Percentiles rank a stretch among this genome's conserved stretches.
These are phyloP conservation scores for Philotrypesis tridentata DNA, from an alignment of 1,140 invertebrate species.

Conservation along the genomic window DNA sequence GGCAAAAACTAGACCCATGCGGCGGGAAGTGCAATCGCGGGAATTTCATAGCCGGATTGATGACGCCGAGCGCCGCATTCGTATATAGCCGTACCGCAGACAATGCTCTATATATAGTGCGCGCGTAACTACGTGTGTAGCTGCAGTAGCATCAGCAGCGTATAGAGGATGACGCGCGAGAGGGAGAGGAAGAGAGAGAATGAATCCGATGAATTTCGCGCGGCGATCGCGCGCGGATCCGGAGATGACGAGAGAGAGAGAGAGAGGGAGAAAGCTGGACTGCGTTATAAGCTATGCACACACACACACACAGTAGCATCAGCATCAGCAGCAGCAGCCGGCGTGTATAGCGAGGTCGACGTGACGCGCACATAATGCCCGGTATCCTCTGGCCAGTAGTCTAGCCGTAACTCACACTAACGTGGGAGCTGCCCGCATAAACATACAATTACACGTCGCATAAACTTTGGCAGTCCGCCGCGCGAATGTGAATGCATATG, in stretches of 20 bases:
- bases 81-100: neutral
- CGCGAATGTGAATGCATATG: neutral
- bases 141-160: neutral
- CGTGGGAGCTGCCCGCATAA: neutral
- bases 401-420: neutral
- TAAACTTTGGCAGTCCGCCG: neutral
- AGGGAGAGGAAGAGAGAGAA: neutral
- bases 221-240: neutral
- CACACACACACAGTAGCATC: no score
- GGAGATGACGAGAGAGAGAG: slow-evolving; percentile 1
- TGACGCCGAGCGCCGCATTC: slow-evolving; percentile 18
- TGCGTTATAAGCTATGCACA: no score
- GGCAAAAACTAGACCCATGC: slow-evolving; percentile 19
- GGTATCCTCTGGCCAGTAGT: neutral
- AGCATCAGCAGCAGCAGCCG: no score
- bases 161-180: neutral
- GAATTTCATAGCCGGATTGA: slow-evolving; percentile 34
- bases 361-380: neutral
- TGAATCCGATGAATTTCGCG: slow-evolving; percentile 35
- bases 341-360: no score
- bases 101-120: neutral
- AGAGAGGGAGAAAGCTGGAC: neutral
- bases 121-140: no score
- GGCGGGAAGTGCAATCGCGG: slow-evolving; percentile 25
- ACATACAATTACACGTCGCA: neutral